phyloP scores from a whole-genome alignment of 30 jellyfish, hydroid and myxozoan species.

The Hydra vulgaris region DNA sequence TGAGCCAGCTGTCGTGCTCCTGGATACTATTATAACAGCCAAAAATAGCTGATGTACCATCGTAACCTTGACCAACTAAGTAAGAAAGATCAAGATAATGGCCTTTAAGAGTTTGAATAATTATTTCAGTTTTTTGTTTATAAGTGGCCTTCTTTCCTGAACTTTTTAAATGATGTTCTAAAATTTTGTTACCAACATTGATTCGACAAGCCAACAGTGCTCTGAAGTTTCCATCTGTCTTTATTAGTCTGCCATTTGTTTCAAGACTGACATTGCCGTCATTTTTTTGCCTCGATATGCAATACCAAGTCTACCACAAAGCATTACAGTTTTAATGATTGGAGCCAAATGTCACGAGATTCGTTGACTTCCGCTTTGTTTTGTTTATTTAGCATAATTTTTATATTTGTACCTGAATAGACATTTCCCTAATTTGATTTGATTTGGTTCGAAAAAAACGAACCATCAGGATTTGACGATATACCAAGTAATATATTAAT shows the following conservation, averaged over 20 bases:
- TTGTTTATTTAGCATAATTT: neutral
- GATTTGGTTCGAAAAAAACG: too few species aligned
- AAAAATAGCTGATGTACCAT: too few species aligned
- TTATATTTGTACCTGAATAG: neutral
- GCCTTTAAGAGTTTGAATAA: too few species aligned
- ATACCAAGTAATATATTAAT: too few species aligned
- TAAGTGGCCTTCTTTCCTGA: neutral
- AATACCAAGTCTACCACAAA: neutral
- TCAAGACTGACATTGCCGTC: neutral
- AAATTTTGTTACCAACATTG: neutral
- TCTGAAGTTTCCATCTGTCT: neutral
- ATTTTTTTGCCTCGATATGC: neutral
- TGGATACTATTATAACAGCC: too few species aligned
- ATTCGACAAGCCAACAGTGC: neutral
- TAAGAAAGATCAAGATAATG: too few species aligned
- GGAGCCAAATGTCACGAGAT: neutral
- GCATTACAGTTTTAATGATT: neutral
- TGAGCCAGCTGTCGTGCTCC: neutral
- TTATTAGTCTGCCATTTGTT: too few species aligned
- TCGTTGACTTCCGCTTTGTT: neutral
- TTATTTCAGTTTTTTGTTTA: too few species aligned
- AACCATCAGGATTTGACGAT: too few species aligned
- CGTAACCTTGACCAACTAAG: neutral
- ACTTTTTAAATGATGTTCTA: neutral
- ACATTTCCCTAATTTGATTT: too few species aligned